A percentile compares a stretch with the other conserved stretches of the same genome.
Evolutionary conservation across 2,797 vertebrate genomes (phyloP).

Genomic region (Enteromius paludinosus): DNA sequence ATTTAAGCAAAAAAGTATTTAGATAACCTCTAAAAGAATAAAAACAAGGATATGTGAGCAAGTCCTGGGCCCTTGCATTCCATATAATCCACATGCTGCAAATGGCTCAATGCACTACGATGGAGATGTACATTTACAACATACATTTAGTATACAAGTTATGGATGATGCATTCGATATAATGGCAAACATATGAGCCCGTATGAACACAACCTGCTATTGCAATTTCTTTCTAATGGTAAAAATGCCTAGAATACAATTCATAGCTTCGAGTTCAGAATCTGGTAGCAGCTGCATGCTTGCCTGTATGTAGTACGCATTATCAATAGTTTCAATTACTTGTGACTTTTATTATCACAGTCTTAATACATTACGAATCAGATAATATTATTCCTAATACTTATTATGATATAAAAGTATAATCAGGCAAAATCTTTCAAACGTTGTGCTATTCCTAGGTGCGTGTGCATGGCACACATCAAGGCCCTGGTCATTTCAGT

Average conservation of each 20-base stretch:
- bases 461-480: not conserved
- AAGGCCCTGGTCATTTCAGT: not conserved
- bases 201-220: not conserved
- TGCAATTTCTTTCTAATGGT: not conserved
- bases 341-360: not conserved
- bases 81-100: not conserved
- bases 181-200: not conserved
- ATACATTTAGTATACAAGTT: not conserved
- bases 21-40: not conserved
- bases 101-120: not conserved
- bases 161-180: not conserved
- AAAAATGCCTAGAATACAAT: not conserved
- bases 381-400: not conserved
- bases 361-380: not conserved
- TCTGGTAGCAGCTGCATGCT: not conserved
- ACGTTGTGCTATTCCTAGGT: not conserved
- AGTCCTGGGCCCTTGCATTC: not conserved
- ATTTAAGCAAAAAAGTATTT: not conserved
- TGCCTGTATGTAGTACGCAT: not conserved
- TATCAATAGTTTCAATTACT: not conserved
- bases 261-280: not conserved
- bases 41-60: not conserved
- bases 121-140: not conserved
- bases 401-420: no score
- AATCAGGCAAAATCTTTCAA: not conserved